A percentile compares a stretch with the other conserved stretches of the same genome.
These are phyloP conservation scores for Syrphus vitripennis DNA, from an alignment of 2,888 invertebrate species.

Conservation along the genomic window DNA sequence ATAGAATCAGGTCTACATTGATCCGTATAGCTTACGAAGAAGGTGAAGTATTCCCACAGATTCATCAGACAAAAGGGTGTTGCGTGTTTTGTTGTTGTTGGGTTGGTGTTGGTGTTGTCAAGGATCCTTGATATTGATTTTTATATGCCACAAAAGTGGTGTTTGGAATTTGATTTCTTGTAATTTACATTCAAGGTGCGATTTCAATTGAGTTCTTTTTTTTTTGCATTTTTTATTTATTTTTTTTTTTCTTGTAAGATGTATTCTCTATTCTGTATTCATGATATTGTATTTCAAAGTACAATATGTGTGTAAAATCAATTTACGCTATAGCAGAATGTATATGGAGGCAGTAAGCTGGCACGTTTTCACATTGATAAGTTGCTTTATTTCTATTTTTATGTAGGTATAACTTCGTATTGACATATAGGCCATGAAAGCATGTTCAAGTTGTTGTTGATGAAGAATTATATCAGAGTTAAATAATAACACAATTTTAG, in stretches of 20 bases:
- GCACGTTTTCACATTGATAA: constrained; percentile 28
- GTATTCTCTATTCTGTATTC: constrained; percentile 35
- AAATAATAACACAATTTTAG: background rate
- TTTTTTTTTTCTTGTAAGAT: constrained; percentile 11
- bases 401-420: background rate
- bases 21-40: constrained; percentile 18
- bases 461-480: background rate
- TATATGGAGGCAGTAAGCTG: constrained; percentile 20
- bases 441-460: background rate
- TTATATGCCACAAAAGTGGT: constrained; percentile 61
- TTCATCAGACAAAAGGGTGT: constrained; percentile 9
- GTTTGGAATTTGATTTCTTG: constrained; percentile 60
- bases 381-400: constrained; percentile 16
- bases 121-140: constrained; percentile 52
- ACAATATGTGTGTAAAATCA: constrained; percentile 38
- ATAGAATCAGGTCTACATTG: constrained; percentile 52
- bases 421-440: background rate
- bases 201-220: constrained; percentile 62
- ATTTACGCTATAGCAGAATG: constrained; percentile 25
- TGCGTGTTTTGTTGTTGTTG: background rate
- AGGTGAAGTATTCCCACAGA: constrained; percentile 24
- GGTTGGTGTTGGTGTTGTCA: constrained; percentile 1
- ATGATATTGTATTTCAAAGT: constrained; percentile 26
- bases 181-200: constrained; percentile 66
- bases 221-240: background rate